phyloP scores from a whole-genome alignment of 2,888 invertebrate species.

The Calameuta idolon region DNA sequence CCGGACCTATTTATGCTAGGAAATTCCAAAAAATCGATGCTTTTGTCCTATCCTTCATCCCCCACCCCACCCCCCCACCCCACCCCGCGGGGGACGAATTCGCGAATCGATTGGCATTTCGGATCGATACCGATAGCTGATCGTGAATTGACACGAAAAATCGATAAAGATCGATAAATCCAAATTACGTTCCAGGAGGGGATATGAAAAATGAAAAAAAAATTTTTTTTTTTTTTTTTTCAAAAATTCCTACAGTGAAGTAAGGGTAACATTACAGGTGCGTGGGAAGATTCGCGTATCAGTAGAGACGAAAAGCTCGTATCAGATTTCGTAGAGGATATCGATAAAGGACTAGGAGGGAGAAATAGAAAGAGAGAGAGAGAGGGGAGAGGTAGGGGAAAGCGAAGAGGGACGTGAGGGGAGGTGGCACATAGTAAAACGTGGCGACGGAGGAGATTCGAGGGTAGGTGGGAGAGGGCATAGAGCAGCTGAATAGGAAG shows the following conservation, averaged over 20 bases:
- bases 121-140: too few species aligned
- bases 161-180: too few species aligned
- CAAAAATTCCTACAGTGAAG: too few species aligned
- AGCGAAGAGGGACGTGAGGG: slow-evolving; percentile 23
- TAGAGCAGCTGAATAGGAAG: slow-evolving; percentile 66
- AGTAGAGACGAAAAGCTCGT: slow-evolving; percentile 28
- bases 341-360: slow-evolving; percentile 28
- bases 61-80: too few species aligned
- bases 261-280: too few species aligned
- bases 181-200: too few species aligned
- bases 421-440: slow-evolving; percentile 22
- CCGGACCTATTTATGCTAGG: slow-evolving; percentile 42
- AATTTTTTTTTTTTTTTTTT: too few species aligned
- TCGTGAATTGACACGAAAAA: too few species aligned
- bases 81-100: too few species aligned
- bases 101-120: too few species aligned
- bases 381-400: slow-evolving; percentile 32
- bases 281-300: too few species aligned
- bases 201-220: too few species aligned
- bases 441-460: slow-evolving; percentile 29
- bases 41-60: slow-evolving; percentile 35
- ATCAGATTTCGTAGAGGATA: slow-evolving; percentile 56
- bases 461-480: slow-evolving; percentile 51
- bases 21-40: slow-evolving; percentile 46
- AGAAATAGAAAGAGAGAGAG: slow-evolving; percentile 27